Base-by-base conservation (phyloP, 2,113 vertebrate species). In the Arenaria interpres region DNA sequence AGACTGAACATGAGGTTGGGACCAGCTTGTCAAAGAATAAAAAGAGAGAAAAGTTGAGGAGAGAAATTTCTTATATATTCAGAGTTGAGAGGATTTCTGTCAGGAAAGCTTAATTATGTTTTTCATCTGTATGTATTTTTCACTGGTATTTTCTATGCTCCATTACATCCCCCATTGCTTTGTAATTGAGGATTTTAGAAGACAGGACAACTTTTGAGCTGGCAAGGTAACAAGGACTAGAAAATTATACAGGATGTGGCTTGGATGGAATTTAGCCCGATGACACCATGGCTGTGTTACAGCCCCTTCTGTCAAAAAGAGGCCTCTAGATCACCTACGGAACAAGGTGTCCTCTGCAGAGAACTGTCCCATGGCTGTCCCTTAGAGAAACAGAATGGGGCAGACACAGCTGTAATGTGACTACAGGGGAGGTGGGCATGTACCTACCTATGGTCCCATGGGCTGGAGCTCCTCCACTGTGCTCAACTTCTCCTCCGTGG, bases 361-460 rank as follows among this genome's bases (percentile, higher is more conserved):
- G 27, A 79, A 14, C 21, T 57, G 16, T 64, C 27, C 71, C 4
- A 2, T 62, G 39, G 27, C 19, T 57, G 17, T 69, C 16, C 51
- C 25, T 10, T 5, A 37, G 27, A 59, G 8, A 51, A 27, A 27
- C 0, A 12, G 27, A 33, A 60, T 18, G 33, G 41, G 28, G 15
- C 13, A 77, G n/a, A 28, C 0, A 3, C 19, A 51, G 12, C 8
- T 72, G 25, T 50, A 50, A 12, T 0, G 0, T 62, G 39, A 39
- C 25, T 60, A 8, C 12, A 11, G 20, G 18, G 15, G 15, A 43
- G 30, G 16, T 71, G 28, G 37, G 14, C 66, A 68, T 0, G 2
- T 67, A 12, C 15, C 33, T 59, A 30, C 25, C 32, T 21, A 9
- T 3, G 5, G 37, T 39, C 5, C n/a, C n/a, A 4, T 9, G 24